Percentiles rank a stretch among this genome's conserved stretches.
phyloP scores from a whole-genome alignment of 2,797 vertebrate species.

The Falco peregrinus region DNA sequence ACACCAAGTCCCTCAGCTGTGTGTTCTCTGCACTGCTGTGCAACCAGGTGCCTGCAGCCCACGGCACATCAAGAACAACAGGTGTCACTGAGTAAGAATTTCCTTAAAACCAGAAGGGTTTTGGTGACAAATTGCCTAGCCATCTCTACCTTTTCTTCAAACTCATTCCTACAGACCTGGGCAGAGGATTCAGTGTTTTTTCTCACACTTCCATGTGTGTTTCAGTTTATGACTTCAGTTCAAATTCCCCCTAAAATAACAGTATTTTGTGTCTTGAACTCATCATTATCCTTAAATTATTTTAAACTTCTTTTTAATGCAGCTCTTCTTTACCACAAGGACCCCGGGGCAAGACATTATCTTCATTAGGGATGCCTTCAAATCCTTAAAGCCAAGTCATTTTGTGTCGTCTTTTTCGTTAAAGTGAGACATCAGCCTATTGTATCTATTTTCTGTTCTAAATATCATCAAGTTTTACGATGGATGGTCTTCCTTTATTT shows the following conservation, averaged over 20 bases:
- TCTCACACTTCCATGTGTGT: not conserved
- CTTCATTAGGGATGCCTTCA: conserved; percentile 38
- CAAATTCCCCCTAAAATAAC: not conserved
- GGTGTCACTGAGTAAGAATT: not conserved
- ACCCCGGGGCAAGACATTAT: conserved; percentile 29
- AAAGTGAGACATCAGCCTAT: not conserved
- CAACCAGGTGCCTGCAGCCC: accelerated
- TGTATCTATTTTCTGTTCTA: not conserved
- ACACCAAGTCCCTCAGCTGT: not conserved
- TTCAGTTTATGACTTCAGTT: not conserved
- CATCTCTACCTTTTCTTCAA: not conserved
- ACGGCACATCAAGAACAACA: accelerated
- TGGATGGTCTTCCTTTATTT: not conserved
- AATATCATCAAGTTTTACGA: not conserved
- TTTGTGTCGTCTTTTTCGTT: conserved; percentile 13
- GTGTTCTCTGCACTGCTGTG: accelerated
- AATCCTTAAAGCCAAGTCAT: conserved; percentile 29
- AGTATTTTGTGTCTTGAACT: conserved; percentile 13
- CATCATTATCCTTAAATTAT: not conserved
- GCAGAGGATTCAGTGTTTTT: not conserved
- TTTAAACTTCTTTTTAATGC: conserved; percentile 24
- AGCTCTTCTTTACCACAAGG: not conserved
- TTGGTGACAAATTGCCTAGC: not conserved
- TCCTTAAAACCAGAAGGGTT: not conserved
- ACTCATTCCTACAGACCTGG: not conserved